Conservation (phyloP, 2,888 invertebrate genomes). For the Ashinkailepas kermadecensis region DNA sequence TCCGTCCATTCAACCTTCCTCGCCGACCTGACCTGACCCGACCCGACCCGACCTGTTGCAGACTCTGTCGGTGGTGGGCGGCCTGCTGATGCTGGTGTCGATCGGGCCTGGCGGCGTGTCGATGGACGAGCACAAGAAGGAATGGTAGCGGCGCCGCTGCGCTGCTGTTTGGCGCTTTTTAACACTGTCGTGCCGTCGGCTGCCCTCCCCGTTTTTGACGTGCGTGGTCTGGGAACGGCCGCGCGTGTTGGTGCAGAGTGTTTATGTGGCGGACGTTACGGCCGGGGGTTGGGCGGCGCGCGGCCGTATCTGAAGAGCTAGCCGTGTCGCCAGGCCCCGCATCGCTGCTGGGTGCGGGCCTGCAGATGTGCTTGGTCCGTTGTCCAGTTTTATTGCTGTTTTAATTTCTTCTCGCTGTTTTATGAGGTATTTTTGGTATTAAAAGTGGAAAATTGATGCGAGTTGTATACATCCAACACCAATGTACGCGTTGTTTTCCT, state of each 20-base stretch:
- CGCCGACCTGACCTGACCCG: neutral
- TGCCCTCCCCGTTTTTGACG: neutral
- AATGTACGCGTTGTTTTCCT: neutral
- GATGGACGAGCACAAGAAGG: slow-evolving; percentile 99
- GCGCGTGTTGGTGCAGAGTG: neutral
- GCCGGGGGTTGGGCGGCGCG: neutral
- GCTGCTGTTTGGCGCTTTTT: neutral
- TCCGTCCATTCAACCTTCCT: neutral
- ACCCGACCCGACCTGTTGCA: slow-evolving; percentile 44
- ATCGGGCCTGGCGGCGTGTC: slow-evolving; percentile 97
- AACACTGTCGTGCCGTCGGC: neutral
- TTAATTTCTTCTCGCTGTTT: slow-evolving; percentile 8
- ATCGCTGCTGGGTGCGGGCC: neutral
- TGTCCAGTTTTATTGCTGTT: slow-evolving; percentile 19
- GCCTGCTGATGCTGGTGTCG: slow-evolving; percentile 94
- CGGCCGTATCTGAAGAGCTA: neutral
- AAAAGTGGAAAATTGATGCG: neutral
- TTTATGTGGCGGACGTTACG: neutral
- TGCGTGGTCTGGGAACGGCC: neutral
- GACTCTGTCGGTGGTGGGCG: slow-evolving; percentile 98
- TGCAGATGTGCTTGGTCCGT: neutral
- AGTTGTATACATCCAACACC: neutral
- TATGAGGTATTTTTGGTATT: slow-evolving; percentile 23
- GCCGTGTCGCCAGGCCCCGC: too few relatives aligned
- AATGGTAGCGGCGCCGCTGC: slow-evolving; percentile 58